A percentile compares a stretch with the other conserved stretches of the same genome.
phyloP scores from a whole-genome alignment of 2,888 invertebrate genomes.

The Scelioninae gen. 1 region DNA sequence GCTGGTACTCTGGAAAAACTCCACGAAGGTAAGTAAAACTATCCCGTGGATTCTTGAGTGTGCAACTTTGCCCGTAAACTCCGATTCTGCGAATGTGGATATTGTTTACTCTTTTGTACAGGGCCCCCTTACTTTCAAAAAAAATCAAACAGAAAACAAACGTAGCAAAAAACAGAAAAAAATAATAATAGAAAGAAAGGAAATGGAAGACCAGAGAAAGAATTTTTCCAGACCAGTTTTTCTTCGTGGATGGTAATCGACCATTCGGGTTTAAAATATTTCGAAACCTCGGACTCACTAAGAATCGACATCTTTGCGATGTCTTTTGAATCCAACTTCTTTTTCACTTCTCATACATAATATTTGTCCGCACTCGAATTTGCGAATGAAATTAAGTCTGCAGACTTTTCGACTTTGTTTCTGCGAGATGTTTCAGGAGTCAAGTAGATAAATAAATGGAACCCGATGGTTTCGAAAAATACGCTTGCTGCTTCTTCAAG shows the following conservation, averaged over 20 bases:
- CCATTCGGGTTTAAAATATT: too few species aligned
- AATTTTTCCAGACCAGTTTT: too few species aligned
- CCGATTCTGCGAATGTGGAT: constrained; percentile 63
- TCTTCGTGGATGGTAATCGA: too few species aligned
- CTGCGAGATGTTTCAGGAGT: constrained; percentile 36
- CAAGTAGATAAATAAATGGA: constrained; percentile 54
- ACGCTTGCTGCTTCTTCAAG: constrained; percentile 31
- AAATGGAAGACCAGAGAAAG: too few species aligned
- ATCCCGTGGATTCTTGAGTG: constrained; percentile 65
- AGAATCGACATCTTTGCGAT: too few species aligned
- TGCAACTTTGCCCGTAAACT: constrained; percentile 71
- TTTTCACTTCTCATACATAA: too few species aligned
- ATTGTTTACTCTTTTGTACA: constrained; percentile 70
- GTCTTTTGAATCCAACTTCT: too few species aligned
- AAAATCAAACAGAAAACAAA: too few species aligned
- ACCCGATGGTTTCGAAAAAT: constrained; percentile 50
- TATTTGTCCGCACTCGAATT: constrained; percentile 49
- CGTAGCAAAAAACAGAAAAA: too few species aligned
- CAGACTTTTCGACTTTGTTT: constrained; percentile 50
- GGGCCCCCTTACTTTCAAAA: too few species aligned
- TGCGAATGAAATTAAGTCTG: constrained; percentile 49
- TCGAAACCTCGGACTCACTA: too few species aligned
- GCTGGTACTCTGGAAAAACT: constrained; percentile 82
- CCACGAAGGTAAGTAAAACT: constrained; percentile 81
- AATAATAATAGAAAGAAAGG: too few species aligned